phyloP scores from a whole-genome alignment of 2,113 vertebrate species.

The Saguinus imperator region DNA sequence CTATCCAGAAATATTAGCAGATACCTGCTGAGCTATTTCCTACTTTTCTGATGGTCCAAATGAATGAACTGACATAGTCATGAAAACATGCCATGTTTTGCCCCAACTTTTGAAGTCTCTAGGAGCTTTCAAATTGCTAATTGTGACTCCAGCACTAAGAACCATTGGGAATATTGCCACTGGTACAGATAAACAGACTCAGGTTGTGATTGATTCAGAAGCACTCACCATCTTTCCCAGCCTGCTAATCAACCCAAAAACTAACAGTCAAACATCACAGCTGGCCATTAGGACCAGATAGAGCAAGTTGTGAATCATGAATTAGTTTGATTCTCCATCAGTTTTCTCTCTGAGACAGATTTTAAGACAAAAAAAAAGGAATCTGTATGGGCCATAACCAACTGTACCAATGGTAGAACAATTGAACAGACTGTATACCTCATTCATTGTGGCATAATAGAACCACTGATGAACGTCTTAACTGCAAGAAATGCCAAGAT shows the following conservation, averaged over 20 bases:
- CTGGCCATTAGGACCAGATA: conserved; percentile 84
- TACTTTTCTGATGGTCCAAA: conserved; percentile 94
- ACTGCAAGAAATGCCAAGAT: no score
- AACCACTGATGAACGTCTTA: no score
- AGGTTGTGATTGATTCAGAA: no score
- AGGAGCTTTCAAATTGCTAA: conserved; percentile 85
- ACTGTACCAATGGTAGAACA: conserved; percentile 94
- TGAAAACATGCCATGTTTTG: conserved; percentile 88
- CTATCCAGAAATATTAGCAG: no score
- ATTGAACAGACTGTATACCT: no score
- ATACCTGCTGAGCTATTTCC: conserved; percentile 78
- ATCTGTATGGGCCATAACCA: conserved; percentile 96
- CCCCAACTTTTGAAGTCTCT: conserved; percentile 92
- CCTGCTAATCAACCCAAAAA: conserved; percentile 89
- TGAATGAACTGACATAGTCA: conserved; percentile 94
- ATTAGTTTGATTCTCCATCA: conserved; percentile 89
- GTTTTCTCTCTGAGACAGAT: conserved; percentile 91
- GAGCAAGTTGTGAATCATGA: conserved; percentile 89
- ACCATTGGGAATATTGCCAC: no score
- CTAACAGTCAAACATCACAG: conserved; percentile 95
- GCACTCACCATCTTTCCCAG: conserved; percentile 85
- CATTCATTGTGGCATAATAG: no score
- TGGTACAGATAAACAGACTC: no score
- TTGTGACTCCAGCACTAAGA: conserved; percentile 91
- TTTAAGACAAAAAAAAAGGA: conserved; percentile 99